Conservation (phyloP, 2,113 vertebrate species). For the Oreotrochilus melanogaster region DNA sequence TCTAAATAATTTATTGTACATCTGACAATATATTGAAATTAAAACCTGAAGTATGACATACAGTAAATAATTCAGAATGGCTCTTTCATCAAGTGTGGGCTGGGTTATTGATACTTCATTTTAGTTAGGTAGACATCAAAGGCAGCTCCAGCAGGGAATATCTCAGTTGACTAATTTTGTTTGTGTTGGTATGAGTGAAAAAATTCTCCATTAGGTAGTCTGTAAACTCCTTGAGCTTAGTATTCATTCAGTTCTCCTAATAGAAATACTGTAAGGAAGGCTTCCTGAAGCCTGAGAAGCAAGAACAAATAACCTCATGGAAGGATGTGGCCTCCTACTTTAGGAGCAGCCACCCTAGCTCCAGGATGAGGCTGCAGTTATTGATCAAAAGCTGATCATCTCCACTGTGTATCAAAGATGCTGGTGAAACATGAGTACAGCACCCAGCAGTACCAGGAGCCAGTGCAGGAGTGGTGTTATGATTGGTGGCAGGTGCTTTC, state of each 20-base stretch:
- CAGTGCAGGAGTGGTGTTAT: neutral
- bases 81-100: constrained; percentile 78
- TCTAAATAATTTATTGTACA: constrained; percentile 59
- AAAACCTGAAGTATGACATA: constrained; percentile 80
- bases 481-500: neutral
- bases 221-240: neutral
- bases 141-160: neutral
- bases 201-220: neutral
- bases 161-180: constrained; percentile 28
- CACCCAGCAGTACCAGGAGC: neutral
- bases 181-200: neutral
- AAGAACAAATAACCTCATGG: neutral
- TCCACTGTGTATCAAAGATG: fast-evolving
- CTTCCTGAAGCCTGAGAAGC: neutral
- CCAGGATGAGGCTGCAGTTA: neutral
- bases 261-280: neutral
- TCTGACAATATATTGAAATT: constrained; percentile 67
- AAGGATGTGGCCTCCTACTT: neutral
- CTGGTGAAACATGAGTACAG: neutral
- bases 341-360: neutral
- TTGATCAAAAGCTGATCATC: neutral
- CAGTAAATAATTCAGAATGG: constrained; percentile 79
- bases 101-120: constrained; percentile 75
- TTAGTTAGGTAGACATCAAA: constrained; percentile 31
- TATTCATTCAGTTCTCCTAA: neutral